These are phyloP conservation scores for Drosophila funebris DNA, from an alignment of 1,140 invertebrate species.

Conservation along the genomic window DNA sequence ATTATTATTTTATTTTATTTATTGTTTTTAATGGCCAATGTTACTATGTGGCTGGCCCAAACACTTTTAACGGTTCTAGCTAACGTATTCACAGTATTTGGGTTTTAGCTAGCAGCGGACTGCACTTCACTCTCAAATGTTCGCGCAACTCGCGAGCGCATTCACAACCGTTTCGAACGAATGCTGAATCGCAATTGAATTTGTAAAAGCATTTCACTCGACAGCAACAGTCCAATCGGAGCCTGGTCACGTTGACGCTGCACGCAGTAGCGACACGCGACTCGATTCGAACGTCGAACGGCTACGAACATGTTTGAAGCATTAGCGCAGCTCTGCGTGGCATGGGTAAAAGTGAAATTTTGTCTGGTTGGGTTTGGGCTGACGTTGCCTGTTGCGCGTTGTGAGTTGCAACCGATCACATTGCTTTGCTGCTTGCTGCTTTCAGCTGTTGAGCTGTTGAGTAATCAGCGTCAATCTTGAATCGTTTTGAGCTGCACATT, in stretches of 20 bases:
- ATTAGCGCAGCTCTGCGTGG: background rate
- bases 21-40: background rate
- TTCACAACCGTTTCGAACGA: conserved; percentile 73
- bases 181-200: conserved; percentile 75
- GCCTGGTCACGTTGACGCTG: conserved; percentile 68
- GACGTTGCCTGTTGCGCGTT: conserved; percentile 28
- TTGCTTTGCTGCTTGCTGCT: conserved; percentile 34
- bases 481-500: conserved; percentile 74
- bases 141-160: conserved; percentile 46
- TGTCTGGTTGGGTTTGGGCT: conserved; percentile 18
- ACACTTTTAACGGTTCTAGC: conserved; percentile 45
- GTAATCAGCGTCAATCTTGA: conserved; percentile 69
- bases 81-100: conserved; percentile 15
- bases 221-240: conserved; percentile 42
- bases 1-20: background rate
- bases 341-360: conserved; percentile 73
- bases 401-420: conserved; percentile 65
- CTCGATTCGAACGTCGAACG: conserved; percentile 48
- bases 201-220: conserved; percentile 79
- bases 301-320: conserved; percentile 39
- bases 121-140: conserved; percentile 25
- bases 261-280: conserved; percentile 73
- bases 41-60: conserved; percentile 42
- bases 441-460: conserved; percentile 40
- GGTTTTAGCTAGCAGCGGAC: conserved; percentile 12